Evolutionary conservation across 2,797 vertebrate genomes (phyloP).

Genomic region (Ambastaia sidthimunki): DNA sequence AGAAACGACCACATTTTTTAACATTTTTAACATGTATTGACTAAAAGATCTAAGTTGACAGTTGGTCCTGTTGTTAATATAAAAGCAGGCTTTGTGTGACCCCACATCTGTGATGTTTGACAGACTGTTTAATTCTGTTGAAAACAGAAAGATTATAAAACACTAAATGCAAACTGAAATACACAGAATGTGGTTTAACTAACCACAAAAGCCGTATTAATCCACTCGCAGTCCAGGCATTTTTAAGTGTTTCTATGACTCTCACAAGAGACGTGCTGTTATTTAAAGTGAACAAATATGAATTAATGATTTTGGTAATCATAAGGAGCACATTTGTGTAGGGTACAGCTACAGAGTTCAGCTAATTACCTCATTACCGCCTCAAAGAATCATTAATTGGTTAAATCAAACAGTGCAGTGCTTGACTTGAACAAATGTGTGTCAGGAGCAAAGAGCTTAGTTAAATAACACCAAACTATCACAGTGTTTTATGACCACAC

Average conservation of each 20-base stretch:
- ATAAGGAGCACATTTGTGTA: conserved; percentile 11
- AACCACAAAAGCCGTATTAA: not conserved
- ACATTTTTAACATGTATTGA: not conserved
- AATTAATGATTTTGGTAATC: not conserved
- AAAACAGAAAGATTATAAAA: not conserved
- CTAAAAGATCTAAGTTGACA: too few species aligned
- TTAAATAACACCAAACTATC: conserved; percentile 6
- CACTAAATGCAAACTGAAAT: not conserved
- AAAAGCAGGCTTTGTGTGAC: too few species aligned
- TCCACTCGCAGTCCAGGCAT: not conserved
- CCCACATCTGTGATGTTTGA: too few species aligned
- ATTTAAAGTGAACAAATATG: conserved; percentile 14
- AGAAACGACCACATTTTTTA: too few species aligned
- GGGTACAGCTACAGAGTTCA: conserved; percentile 3
- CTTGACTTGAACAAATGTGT: conserved; percentile 19
- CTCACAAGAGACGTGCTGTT: not conserved
- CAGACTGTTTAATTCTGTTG: not conserved
- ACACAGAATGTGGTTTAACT: not conserved
- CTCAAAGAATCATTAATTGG: conserved; percentile 25
- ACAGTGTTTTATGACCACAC: conserved; percentile 23
- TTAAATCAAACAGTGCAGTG: conserved; percentile 18
- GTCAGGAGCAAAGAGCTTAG: not conserved
- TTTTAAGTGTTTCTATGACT: not conserved
- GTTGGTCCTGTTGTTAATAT: not conserved
- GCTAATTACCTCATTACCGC: conserved; percentile 13